Percentiles rank a stretch among this genome's conserved stretches.
These are phyloP conservation scores for Sebastes matsubarae DNA, from an alignment of 2,797 vertebrate genomes.

Conservation along the genomic window DNA sequence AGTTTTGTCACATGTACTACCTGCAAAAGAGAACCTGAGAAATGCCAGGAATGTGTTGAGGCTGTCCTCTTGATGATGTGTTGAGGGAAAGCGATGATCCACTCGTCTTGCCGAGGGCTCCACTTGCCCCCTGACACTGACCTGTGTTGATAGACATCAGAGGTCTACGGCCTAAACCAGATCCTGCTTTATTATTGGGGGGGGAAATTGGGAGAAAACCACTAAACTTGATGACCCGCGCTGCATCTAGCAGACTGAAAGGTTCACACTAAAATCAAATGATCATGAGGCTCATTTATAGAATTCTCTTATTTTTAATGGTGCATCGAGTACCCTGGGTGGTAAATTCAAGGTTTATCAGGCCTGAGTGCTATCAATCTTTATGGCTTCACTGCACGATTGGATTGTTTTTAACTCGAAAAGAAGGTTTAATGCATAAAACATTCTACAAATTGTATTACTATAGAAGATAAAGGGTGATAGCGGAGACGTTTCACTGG, in stretches of 20 bases:
- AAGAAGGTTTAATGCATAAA: background rate
- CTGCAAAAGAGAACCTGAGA: conserved; percentile 21
- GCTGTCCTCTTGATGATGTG: conserved; percentile 51
- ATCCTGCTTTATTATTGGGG: conserved; percentile 28
- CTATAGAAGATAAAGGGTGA: background rate
- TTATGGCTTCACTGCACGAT: background rate
- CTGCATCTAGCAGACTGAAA: background rate
- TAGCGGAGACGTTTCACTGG: background rate
- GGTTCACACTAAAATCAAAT: background rate
- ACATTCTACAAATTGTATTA: background rate
- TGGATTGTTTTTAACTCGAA: background rate
- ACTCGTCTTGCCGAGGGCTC: conserved; percentile 59
- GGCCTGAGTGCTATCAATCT: background rate
- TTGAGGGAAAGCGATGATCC: conserved; percentile 66
- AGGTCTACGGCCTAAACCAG: conserved; percentile 42
- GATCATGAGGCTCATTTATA: background rate
- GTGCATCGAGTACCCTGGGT: too few species aligned
- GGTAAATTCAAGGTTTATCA: background rate
- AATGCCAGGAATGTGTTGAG: conserved; percentile 56
- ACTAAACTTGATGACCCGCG: conserved; percentile 23
- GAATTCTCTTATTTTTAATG: background rate
- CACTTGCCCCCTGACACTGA: conserved; percentile 70
- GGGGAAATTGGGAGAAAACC: conserved; percentile 2
- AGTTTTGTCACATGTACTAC: conserved; percentile 13
- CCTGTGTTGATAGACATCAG: conserved; percentile 72